Evolutionary conservation across 1,140 invertebrate genomes (phyloP).

Genomic region (Limonius californicus): DNA sequence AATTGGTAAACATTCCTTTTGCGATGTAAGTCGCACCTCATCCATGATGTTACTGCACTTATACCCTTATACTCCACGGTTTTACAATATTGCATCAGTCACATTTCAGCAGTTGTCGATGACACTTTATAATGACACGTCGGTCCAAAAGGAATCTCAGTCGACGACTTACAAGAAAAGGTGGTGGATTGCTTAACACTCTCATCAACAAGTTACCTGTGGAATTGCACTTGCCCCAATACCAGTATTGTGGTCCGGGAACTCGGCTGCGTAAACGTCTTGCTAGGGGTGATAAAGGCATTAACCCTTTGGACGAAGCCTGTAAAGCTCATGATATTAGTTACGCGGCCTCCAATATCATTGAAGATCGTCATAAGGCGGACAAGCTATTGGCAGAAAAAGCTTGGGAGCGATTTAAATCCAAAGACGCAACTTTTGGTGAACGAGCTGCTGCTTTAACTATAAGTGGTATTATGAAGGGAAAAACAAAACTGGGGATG

Average conservation of each 20-base stretch:
- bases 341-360: slow-evolving; percentile 43
- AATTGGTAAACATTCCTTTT: not conserved
- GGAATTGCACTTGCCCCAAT: slow-evolving; percentile 49
- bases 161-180: not conserved
- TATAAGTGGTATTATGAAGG: slow-evolving; percentile 26
- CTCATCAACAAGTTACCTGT: slow-evolving; percentile 46
- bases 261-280: slow-evolving; percentile 48
- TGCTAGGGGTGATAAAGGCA: slow-evolving; percentile 43
- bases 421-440: slow-evolving; percentile 41
- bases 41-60: too few species aligned
- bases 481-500: slow-evolving; percentile 38
- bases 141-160: too few species aligned
- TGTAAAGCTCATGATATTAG: slow-evolving; percentile 50
- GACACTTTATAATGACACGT: too few species aligned
- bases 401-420: slow-evolving; percentile 44
- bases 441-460: slow-evolving; percentile 37
- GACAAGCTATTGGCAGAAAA: slow-evolving; percentile 44
- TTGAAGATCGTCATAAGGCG: slow-evolving; percentile 43
- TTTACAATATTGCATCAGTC: too few species aligned
- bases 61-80: too few species aligned
- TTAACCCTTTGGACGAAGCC: slow-evolving; percentile 48
- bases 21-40: not conserved
- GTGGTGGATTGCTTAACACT: slow-evolving; percentile 18
- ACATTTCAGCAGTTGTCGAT: too few species aligned
- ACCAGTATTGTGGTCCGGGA: slow-evolving; percentile 49